These are phyloP conservation scores for Andrena hattorfiana DNA, from an alignment of 2,888 invertebrate species.

Conservation along the genomic window DNA sequence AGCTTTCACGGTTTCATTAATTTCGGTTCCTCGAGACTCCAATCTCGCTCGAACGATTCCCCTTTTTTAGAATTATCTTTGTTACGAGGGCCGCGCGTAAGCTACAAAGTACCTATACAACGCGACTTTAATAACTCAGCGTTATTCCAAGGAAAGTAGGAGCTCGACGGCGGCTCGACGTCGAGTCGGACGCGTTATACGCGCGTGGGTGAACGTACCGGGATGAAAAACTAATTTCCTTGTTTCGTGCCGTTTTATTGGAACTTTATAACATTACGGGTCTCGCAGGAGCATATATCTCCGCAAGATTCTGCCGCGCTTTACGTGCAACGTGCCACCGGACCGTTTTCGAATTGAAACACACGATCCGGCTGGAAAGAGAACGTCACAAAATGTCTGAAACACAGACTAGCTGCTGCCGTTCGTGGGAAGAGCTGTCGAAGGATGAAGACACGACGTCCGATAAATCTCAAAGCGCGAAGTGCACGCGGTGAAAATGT, in stretches of 20 bases:
- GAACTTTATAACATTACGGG: constrained; percentile 57
- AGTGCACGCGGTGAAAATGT: neutral
- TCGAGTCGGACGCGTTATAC: constrained; percentile 20
- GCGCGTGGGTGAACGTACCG: constrained; percentile 45
- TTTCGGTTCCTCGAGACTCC: constrained; percentile 47
- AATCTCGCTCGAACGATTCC: constrained; percentile 25
- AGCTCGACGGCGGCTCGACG: neutral
- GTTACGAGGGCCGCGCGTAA: constrained; percentile 20
- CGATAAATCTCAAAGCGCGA: neutral
- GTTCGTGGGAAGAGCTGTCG: neutral
- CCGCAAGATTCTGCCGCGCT: constrained; percentile 48
- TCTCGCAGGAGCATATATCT: constrained; percentile 54
- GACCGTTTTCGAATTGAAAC: constrained; percentile 21
- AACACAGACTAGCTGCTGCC: no score
- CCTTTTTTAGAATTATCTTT: constrained; percentile 41
- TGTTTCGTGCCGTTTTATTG: constrained; percentile 63
- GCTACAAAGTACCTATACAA: constrained; percentile 29
- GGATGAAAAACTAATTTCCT: constrained; percentile 69
- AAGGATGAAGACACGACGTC: neutral
- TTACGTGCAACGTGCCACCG: constrained; percentile 1
- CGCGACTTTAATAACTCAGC: constrained; percentile 55
- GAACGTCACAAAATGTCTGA: no score
- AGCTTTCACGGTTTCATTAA: constrained; percentile 35
- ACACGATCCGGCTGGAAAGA: neutral
- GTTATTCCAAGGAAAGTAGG: constrained; percentile 10